Evolutionary conservation across 1,140 invertebrate genomes (phyloP), one percentile per base, ranked within the genome.

Genomic region (Drosophila pruinosa): DNA sequence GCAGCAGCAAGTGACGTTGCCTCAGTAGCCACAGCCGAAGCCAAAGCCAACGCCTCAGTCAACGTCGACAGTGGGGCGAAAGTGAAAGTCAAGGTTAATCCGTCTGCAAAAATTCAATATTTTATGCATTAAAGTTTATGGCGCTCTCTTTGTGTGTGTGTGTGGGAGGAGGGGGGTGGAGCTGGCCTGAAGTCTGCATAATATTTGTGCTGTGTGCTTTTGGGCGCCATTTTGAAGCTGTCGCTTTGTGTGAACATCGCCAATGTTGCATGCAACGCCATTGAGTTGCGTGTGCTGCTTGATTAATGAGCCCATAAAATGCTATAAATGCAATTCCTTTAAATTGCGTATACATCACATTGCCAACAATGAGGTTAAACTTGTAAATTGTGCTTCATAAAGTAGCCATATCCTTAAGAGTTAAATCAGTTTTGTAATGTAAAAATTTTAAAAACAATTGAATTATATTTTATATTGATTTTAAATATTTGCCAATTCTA

Each of bases 31-130:
- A 8, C 28, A 8, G 28, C 19, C 39, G 15, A 17, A 10, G 43
- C 26, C 41, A 34, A 59, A 71, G 61, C 57, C 45, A 47, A 24
- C 22, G 47, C 14, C 22, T 15, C 47, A 14, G 54, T 57, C 24
- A 12, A 10, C 58, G 45, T 43, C 41, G 34, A 15, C 65, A 21
- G 24, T 28, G 50, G 53, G 47, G 41, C 62, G 86, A 90, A 91
- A 91, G 89, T 90, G 89, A 91, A 91, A 91, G 89, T 91, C 89
- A 91, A 91, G 89, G 89, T 91, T 91, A 91, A 91, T 90, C 89
- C 82, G 86, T 90, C 79, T 90, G 89, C 88, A 83, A 90, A 90
- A 90, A 90, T 90, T 90, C 82, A 90, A 90, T 90, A 90, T 83
- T 90, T 90, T 88, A 88, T 89, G 82, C 86, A 89, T 89, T 89